These are phyloP conservation scores for Maconellicoccus hirsutus DNA, from an alignment of 1,140 invertebrate species.

Conservation along the genomic window DNA sequence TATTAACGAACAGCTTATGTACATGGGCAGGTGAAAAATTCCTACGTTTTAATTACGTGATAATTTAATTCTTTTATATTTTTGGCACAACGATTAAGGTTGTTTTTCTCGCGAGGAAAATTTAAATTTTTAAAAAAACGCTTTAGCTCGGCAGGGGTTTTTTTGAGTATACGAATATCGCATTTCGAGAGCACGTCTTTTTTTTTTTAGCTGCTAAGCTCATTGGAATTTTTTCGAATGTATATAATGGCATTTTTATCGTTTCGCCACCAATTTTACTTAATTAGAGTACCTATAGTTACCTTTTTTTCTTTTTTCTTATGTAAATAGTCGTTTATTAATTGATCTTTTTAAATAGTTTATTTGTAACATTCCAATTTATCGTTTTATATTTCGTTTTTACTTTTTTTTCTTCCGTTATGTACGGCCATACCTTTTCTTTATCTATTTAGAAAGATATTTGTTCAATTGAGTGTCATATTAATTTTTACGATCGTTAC, in stretches of 20 bases:
- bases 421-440: slow-evolving; percentile 2
- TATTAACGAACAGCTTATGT: too few species aligned
- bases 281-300: slow-evolving; percentile 22
- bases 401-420: slow-evolving; percentile 12
- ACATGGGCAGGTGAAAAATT: too few species aligned
- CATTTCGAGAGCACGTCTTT: too few species aligned
- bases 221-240: not conserved
- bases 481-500: not conserved
- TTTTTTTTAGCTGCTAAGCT: not conserved
- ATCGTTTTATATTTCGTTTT: slow-evolving; percentile 21
- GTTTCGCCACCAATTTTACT: not conserved
- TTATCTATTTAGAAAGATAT: not conserved
- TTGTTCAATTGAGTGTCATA: slow-evolving; percentile 9
- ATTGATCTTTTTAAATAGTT: slow-evolving; percentile 20
- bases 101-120: too few species aligned
- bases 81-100: too few species aligned
- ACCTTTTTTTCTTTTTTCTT: slow-evolving; percentile 15
- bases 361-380: slow-evolving; percentile 15
- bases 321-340: not conserved
- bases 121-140: too few species aligned
- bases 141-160: too few species aligned
- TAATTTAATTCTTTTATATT: too few species aligned
- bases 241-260: not conserved
- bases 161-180: too few species aligned
- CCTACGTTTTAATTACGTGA: too few species aligned